Evolutionary conservation across 2,888 invertebrate species (phyloP), one percentile per base, ranked within the genome.

Genomic region (Chaitophorus viminalis): DNA sequence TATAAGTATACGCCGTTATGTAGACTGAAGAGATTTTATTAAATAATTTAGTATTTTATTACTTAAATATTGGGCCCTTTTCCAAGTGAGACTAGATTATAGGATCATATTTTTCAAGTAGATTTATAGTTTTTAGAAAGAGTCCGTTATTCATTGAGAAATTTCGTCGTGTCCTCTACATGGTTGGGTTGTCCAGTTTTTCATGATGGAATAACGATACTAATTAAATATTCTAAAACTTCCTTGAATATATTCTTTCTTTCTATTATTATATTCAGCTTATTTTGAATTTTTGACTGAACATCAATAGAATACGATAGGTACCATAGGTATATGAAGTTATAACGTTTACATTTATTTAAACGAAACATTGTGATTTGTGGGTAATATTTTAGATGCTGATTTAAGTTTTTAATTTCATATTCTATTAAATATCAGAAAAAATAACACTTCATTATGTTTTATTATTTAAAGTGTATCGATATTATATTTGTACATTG

Each of bases 31-130:
- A 75, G 46, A 46, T 18, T 75, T 76, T 29, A 75, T 75, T 75
- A 75, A 46, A 25, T 39, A 39, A 75, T 75, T 75, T 75, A 46
- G 75, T 46, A 46, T 75, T 25, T 46, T 39, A 17, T 46, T 46
- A 29, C 75, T 75, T 46, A 75, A 75, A 75, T 75, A 75, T 75
- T 75, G 75, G 75, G 29, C 39, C 75, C 14, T 75, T n/a, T 75
- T 75, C 46, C 29, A 46, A 75, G n/a, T 75, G 75, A 21, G n/a
- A 8, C 29, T 29, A n/a, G 29, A 75, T 75, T 46, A 46, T 46
- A 29, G 75, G 75, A 76, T 76, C 46, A 76, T 76, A 76, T 76
- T 76, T 76, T 29, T 76, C 46, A 18, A 76, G 4, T 29, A 76
- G 75, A 76, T 46, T 76, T 11, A 76, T 46, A 76, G 46, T 76